Conservation (phyloP, 53 echinoderm and acorn worm genomes). For the Echinometra lucunter region DNA sequence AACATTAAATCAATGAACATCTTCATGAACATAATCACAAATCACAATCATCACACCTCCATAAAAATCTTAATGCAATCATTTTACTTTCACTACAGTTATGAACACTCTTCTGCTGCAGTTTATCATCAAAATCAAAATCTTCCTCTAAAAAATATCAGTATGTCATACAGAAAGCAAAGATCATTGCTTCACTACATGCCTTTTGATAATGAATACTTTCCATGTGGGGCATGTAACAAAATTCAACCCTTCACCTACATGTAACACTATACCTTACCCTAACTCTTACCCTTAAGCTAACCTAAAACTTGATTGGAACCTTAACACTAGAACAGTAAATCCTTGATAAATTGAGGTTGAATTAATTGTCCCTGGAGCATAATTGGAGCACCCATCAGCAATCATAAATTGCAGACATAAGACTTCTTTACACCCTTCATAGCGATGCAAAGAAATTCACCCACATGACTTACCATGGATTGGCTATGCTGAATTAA, state of each 20-base stretch:
- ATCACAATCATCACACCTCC: neutral
- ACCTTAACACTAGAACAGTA: too few relatives aligned
- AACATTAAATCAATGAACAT: neutral
- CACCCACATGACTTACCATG: conserved; percentile 17
- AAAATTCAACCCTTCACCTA: too few relatives aligned
- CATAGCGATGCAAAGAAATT: neutral
- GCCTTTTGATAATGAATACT: neutral
- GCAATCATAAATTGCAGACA: neutral
- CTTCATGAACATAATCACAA: neutral
- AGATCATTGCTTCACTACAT: neutral
- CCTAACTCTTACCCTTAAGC: too few relatives aligned
- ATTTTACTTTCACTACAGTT: neutral
- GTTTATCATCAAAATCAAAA: too few relatives aligned
- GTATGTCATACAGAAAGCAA: neutral
- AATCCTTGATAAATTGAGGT: too few relatives aligned
- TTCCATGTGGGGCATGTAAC: neutral
- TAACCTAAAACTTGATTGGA: too few relatives aligned
- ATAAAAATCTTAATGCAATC: neutral
- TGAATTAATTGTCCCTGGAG: too few relatives aligned
- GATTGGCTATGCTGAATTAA: conserved; percentile 65
- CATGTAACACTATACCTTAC: too few relatives aligned
- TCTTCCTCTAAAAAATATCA: neutral
- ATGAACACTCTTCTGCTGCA: neutral
- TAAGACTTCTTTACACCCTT: neutral
- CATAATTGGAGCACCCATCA: too few relatives aligned